These are phyloP conservation scores for Drosophila imparisetae DNA, from an alignment of 2,888 invertebrate species.

Conservation along the genomic window DNA sequence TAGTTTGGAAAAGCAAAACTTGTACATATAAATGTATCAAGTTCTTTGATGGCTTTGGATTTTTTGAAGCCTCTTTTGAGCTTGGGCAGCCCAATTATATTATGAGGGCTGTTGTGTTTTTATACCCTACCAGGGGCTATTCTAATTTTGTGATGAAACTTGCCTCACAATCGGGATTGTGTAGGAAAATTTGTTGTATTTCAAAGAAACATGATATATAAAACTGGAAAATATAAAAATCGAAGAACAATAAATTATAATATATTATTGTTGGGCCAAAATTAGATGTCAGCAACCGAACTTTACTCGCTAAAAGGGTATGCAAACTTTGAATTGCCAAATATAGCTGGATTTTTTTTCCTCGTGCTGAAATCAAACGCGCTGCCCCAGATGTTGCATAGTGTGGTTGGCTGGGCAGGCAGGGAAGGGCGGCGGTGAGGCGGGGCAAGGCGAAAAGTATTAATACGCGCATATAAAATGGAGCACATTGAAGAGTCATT, in stretches of 20 bases:
- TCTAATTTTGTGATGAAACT: background rate
- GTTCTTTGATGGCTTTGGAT: conserved; percentile 56
- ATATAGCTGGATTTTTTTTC: conserved; percentile 15
- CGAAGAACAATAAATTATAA: background rate
- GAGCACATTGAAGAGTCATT: conserved; percentile 74
- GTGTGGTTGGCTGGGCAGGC: conserved; percentile 7
- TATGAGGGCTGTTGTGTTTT: conserved; percentile 24
- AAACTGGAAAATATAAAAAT: background rate
- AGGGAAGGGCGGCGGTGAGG: background rate
- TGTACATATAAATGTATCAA: conserved; percentile 47
- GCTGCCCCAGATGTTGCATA: conserved; percentile 54
- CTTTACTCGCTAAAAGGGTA: background rate
- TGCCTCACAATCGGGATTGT: background rate
- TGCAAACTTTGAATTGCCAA: background rate
- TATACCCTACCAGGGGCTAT: background rate
- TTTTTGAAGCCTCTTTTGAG: conserved; percentile 18
- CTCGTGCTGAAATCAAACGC: conserved; percentile 54
- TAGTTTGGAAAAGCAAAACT: conserved; percentile 25
- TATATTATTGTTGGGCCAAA: background rate
- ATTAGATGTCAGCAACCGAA: background rate
- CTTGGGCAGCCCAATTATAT: conserved; percentile 42
- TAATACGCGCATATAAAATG: conserved; percentile 61
- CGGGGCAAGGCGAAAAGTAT: conserved; percentile 52
- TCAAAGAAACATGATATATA: background rate
- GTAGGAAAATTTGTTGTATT: background rate